Evolutionary conservation across 2,797 vertebrate species (phyloP).

Genomic region (Ctenopoma multispine): DNA sequence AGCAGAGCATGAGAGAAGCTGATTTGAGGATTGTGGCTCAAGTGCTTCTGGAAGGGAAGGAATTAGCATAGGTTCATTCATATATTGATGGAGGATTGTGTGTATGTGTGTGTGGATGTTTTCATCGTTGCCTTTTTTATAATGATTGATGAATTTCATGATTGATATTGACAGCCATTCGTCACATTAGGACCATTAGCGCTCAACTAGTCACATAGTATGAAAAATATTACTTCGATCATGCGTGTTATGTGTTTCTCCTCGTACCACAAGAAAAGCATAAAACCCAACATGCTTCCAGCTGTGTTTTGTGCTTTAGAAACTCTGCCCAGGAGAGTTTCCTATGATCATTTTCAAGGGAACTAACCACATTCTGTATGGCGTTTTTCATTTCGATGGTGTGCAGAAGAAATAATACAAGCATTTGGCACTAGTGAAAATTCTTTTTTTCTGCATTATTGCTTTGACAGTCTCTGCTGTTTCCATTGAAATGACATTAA

Average conservation of each 20-base stretch:
- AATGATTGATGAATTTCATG: constrained; percentile 23
- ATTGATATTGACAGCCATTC: constrained; percentile 31
- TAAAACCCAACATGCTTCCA: constrained; percentile 17
- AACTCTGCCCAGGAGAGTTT: constrained; percentile 20
- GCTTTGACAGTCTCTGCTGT: neutral
- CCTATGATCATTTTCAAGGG: constrained; percentile 9
- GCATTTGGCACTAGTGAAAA: constrained; percentile 29
- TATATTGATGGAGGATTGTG: constrained; percentile 45
- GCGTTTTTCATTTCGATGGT: constrained; percentile 23
- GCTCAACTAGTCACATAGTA: constrained; percentile 20
- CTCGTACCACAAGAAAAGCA: constrained; percentile 9
- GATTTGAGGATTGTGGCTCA: constrained; percentile 44
- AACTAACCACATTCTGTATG: constrained; percentile 4
- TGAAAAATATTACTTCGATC: constrained; percentile 5
- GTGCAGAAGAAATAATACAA: constrained; percentile 26
- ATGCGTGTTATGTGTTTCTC: neutral
- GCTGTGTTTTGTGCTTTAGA: constrained; percentile 27
- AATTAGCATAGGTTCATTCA: constrained; percentile 59
- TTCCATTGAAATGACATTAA: constrained; percentile 22
- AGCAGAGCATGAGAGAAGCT: constrained; percentile 12
- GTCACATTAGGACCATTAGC: neutral
- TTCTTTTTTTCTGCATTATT: constrained; percentile 25
- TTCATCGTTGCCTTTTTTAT: constrained; percentile 19
- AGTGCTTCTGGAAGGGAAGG: constrained; percentile 52
- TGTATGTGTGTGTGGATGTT: constrained; percentile 26